Evolutionary conservation across 2,113 vertebrate species (phyloP).

Genomic region (Hiodon tergisus): DNA sequence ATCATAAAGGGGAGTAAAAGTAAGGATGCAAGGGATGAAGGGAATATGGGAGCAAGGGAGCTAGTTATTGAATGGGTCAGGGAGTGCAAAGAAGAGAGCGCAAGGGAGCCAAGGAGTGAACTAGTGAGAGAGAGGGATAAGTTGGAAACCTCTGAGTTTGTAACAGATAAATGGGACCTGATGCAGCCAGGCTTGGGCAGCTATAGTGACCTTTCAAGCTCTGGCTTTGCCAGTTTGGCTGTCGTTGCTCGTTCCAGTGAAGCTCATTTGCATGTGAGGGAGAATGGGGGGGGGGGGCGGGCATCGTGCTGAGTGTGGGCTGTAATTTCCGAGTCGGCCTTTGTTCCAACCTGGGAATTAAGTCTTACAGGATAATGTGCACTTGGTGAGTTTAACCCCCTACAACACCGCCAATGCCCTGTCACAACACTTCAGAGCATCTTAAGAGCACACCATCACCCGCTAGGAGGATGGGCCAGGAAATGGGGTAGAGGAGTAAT

Average conservation of each 20-base stretch:
- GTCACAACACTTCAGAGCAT: slow-evolving; percentile 65
- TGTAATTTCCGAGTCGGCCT: slow-evolving; percentile 68
- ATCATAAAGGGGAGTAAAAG: too few relatives aligned
- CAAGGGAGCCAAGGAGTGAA: too few relatives aligned
- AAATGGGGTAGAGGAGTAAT: neutral
- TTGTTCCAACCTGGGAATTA: slow-evolving; percentile 70
- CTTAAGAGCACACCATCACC: neutral
- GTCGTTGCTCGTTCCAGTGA: neutral
- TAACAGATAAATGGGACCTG: neutral
- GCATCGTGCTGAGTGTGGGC: slow-evolving; percentile 58
- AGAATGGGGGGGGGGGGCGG: slow-evolving; percentile 30
- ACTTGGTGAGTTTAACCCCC: slow-evolving; percentile 64
- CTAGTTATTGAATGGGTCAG: slow-evolving; percentile 27
- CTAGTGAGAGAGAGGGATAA: slow-evolving; percentile 26
- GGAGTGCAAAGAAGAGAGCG: slow-evolving; percentile 5
- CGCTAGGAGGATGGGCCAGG: neutral
- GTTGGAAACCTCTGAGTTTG: neutral
- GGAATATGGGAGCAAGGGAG: slow-evolving; percentile 19
- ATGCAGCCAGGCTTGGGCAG: neutral
- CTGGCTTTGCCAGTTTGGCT: slow-evolving; percentile 15
- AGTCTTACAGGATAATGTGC: slow-evolving; percentile 74
- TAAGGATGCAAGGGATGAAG: neutral
- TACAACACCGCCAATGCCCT: slow-evolving; percentile 64
- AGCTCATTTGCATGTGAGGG: slow-evolving; percentile 25
- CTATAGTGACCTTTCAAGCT: slow-evolving; percentile 7